These are phyloP conservation scores for Orchesellides sinensis DNA, from an alignment of 2,888 invertebrate species.

Conservation along the genomic window DNA sequence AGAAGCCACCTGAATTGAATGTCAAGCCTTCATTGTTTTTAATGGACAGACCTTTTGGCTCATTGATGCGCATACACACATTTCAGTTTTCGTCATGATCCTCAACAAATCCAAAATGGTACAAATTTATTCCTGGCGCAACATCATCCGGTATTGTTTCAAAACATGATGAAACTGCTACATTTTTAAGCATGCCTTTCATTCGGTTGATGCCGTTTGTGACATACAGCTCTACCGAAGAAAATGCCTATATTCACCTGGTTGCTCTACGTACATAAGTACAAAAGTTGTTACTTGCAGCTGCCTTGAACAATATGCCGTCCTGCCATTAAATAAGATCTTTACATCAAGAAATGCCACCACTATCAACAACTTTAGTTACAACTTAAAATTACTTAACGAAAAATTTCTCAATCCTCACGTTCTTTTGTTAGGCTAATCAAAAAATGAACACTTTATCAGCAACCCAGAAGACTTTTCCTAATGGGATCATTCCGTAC, in stretches of 20 bases:
- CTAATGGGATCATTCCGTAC: too few relatives aligned
- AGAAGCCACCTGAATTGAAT: slow-evolving; percentile 61
- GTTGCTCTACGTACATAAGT: neutral
- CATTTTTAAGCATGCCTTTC: neutral
- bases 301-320: neutral
- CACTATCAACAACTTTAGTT: too few relatives aligned
- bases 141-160: slow-evolving; percentile 37
- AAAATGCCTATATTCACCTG: neutral
- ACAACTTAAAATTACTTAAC: too few relatives aligned
- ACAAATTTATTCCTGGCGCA: slow-evolving; percentile 26
- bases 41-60: slow-evolving; percentile 41
- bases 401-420: neutral
- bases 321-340: too few relatives aligned
- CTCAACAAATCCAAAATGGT: neutral
- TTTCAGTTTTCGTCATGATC: neutral
- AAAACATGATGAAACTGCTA: neutral
- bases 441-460: too few relatives aligned
- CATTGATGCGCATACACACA: slow-evolving; percentile 54
- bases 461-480: too few relatives aligned
- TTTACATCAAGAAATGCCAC: too few relatives aligned
- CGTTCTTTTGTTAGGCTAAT: neutral
- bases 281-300: neutral
- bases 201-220: neutral
- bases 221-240: neutral
- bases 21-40: neutral